These are phyloP conservation scores for Thaumetopoea pityocampa DNA, from an alignment of 1,140 invertebrate genomes.

Conservation along the genomic window DNA sequence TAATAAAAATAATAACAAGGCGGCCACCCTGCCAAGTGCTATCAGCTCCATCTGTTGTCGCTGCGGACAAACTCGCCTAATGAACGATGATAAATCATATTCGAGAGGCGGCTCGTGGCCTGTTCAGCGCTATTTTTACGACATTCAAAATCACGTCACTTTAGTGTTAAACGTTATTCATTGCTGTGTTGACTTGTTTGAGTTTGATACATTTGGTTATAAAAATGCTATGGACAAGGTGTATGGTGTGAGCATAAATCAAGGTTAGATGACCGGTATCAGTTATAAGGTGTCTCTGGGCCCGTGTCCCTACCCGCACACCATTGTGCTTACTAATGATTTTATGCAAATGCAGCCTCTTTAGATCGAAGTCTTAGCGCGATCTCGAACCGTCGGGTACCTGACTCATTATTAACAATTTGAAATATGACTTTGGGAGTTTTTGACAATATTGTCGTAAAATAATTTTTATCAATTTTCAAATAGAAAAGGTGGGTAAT, in stretches of 20 bases:
- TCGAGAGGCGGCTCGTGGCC: conserved; percentile 66
- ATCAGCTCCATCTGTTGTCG: conserved; percentile 75
- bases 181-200: conserved; percentile 23
- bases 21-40: conserved; percentile 73
- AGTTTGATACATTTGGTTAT: background rate
- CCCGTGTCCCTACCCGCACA: conserved; percentile 66
- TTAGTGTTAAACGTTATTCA: conserved; percentile 24
- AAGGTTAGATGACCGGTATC: conserved; percentile 44
- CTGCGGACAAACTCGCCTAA: conserved; percentile 74
- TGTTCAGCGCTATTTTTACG: conserved; percentile 47
- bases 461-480: conserved; percentile 15
- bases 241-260: conserved; percentile 10
- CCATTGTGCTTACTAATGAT: conserved; percentile 76
- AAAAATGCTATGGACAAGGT: conserved; percentile 30
- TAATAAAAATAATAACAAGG: conserved; percentile 74
- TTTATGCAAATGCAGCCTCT: conserved; percentile 75
- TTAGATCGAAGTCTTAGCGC: conserved; percentile 75
- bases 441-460: conserved; percentile 50
- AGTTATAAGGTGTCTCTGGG: conserved; percentile 61
- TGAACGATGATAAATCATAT: conserved; percentile 76
- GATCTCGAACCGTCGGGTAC: conserved; percentile 73
- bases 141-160: conserved; percentile 21
- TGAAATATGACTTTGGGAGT: conserved; percentile 71
- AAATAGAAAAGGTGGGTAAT: conserved; percentile 1
- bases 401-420: conserved; percentile 72